phyloP scores from a whole-genome alignment of 2,797 vertebrate species.

The Poeciliopsis paucimaculata region DNA sequence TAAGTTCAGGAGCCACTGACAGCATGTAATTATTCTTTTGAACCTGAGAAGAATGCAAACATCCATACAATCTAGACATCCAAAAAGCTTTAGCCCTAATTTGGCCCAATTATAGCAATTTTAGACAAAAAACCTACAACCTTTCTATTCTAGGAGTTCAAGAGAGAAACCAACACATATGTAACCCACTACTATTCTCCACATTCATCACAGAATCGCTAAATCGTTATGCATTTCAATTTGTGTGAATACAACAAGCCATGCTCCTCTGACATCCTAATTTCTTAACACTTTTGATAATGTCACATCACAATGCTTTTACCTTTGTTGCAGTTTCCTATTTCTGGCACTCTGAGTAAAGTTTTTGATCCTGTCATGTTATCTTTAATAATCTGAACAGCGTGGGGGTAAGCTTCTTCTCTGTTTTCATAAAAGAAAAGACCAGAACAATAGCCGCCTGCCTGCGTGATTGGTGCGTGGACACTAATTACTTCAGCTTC shows the following conservation, averaged over 20 bases:
- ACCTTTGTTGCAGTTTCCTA: constrained; percentile 34
- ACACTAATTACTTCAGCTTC: constrained; percentile 39
- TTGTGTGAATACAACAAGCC: constrained; percentile 28
- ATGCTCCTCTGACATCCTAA: constrained; percentile 39
- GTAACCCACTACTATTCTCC: constrained; percentile 2
- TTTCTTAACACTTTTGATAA: constrained; percentile 28
- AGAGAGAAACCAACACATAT: background rate
- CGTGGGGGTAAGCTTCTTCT: background rate
- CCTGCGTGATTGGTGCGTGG: constrained; percentile 31
- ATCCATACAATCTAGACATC: background rate
- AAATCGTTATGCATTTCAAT: constrained; percentile 15
- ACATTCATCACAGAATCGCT: constrained; percentile 16
- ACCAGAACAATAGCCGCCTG: constrained; percentile 15
- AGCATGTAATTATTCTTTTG: background rate
- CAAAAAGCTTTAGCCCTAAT: background rate
- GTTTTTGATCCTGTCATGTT: constrained; percentile 37
- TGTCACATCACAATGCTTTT: constrained; percentile 41
- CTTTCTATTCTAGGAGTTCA: background rate
- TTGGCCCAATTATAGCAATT: background rate
- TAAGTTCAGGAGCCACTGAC: background rate
- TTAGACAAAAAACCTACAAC: background rate
- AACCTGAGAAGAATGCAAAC: background rate
- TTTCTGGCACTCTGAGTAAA: constrained; percentile 36
- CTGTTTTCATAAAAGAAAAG: constrained; percentile 20
- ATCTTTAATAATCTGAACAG: constrained; percentile 33